phyloP scores from a whole-genome alignment of 2,113 vertebrate species.

The Cyanoderma ruficeps region DNA sequence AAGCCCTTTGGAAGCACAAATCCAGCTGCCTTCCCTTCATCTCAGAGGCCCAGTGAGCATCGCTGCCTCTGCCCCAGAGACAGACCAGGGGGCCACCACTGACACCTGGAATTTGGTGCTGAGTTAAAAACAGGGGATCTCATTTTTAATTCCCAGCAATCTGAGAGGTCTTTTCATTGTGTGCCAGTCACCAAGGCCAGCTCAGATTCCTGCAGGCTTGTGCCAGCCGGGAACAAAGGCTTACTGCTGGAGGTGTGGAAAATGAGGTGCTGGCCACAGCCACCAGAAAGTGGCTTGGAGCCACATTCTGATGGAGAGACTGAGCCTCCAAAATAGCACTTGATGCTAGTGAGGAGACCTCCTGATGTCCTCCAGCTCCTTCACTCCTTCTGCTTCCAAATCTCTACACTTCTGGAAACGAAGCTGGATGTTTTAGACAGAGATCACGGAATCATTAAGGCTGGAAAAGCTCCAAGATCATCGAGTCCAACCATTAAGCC shows the following conservation, averaged over 20 bases:
- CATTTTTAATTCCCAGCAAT: not conserved
- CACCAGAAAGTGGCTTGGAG: not conserved
- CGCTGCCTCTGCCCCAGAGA: fast-evolving
- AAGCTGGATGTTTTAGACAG: not conserved
- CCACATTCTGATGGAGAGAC: not conserved
- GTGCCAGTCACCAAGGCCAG: not conserved
- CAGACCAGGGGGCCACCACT: not conserved
- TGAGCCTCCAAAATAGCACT: not conserved
- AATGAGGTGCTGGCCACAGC: not conserved
- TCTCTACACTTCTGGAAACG: not conserved
- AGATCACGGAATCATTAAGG: not conserved
- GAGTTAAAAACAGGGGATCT: not conserved
- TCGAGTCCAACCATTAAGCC: not conserved
- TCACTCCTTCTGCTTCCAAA: not conserved
- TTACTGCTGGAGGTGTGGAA: not conserved
- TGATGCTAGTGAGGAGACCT: not conserved
- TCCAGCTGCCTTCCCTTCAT: not conserved
- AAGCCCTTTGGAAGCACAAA: not conserved
- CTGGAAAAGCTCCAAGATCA: not conserved
- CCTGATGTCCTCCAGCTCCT: not conserved
- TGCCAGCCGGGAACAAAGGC: not conserved
- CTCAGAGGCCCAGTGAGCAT: not conserved
- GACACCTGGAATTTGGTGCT: not conserved
- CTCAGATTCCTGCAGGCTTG: not conserved
- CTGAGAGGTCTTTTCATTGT: not conserved